A percentile compares a stretch with the other conserved stretches of the same genome.
phyloP scores from a whole-genome alignment of 2,888 invertebrate genomes.

The Zygogramma bicolorata region DNA sequence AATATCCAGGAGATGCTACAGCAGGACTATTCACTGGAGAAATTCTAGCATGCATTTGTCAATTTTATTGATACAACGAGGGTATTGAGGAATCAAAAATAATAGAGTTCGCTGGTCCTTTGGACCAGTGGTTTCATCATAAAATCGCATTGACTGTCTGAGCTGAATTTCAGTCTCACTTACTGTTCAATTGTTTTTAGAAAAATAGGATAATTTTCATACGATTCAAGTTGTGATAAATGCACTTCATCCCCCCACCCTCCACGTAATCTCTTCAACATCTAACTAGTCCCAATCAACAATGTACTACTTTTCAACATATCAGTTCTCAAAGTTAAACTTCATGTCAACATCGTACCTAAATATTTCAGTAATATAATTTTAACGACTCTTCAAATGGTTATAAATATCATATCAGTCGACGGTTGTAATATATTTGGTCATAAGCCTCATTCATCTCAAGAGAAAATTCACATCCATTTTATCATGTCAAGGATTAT shows the following conservation, averaged over 20 bases:
- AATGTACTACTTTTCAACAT: not conserved
- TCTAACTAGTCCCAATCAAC: not conserved
- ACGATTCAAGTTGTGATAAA: not conserved
- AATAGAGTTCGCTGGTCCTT: too few relatives aligned
- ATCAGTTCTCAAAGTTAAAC: not conserved
- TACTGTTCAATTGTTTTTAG: too few relatives aligned
- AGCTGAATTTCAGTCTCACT: too few relatives aligned
- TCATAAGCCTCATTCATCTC: not conserved
- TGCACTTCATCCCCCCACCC: not conserved
- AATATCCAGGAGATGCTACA: too few relatives aligned
- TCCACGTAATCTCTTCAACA: not conserved
- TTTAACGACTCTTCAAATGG: constrained; percentile 11
- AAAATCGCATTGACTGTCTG: too few relatives aligned
- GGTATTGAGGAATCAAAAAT: too few relatives aligned
- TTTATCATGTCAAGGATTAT: not conserved
- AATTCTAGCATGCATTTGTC: too few relatives aligned
- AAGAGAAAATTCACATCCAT: constrained; percentile 1
- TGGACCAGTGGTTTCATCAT: too few relatives aligned
- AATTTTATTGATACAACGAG: too few relatives aligned
- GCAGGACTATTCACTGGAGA: too few relatives aligned
- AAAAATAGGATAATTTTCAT: too few relatives aligned
- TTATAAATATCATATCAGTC: constrained; percentile 13
- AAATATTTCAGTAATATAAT: constrained; percentile 11
- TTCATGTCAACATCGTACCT: not conserved
- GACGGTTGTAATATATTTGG: constrained; percentile 7